These are phyloP conservation scores for Falco naumanni DNA, from an alignment of 2,797 vertebrate genomes.

Conservation along the genomic window DNA sequence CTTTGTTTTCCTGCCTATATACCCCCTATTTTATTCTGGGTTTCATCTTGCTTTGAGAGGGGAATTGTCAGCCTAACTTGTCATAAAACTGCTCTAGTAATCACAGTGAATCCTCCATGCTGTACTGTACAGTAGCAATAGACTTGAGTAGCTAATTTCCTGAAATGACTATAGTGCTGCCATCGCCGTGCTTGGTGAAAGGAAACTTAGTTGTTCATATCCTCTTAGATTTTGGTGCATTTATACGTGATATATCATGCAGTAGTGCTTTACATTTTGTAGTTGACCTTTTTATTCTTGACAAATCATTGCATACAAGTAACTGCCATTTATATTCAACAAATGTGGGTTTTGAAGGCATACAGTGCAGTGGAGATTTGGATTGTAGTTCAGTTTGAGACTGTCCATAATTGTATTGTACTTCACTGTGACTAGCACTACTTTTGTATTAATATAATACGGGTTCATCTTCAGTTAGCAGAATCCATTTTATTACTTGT, in stretches of 20 bases:
- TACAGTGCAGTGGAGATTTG: background rate
- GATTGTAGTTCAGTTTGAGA: background rate
- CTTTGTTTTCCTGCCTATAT: background rate
- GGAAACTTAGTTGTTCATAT: too few species aligned
- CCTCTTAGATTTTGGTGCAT: background rate
- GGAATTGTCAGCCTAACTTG: background rate
- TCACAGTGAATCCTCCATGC: accelerated
- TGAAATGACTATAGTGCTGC: background rate
- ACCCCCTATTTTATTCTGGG: background rate
- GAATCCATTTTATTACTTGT: background rate
- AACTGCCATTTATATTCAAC: background rate
- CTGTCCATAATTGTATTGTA: background rate
- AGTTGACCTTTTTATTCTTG: background rate
- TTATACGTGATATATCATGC: background rate
- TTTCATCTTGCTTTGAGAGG: background rate
- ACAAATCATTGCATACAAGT: background rate
- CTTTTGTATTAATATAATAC: background rate
- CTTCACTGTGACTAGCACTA: background rate
- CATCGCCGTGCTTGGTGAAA: background rate
- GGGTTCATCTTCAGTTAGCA: background rate
- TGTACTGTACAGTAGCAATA: accelerated
- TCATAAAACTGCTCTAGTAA: too few species aligned
- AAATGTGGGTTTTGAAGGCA: background rate
- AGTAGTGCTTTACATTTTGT: background rate
- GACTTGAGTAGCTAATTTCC: background rate